Base-by-base conservation (phyloP, 37 sponge, comb jelly and placozoan species). In the Chondrosia reniformis region DNA sequence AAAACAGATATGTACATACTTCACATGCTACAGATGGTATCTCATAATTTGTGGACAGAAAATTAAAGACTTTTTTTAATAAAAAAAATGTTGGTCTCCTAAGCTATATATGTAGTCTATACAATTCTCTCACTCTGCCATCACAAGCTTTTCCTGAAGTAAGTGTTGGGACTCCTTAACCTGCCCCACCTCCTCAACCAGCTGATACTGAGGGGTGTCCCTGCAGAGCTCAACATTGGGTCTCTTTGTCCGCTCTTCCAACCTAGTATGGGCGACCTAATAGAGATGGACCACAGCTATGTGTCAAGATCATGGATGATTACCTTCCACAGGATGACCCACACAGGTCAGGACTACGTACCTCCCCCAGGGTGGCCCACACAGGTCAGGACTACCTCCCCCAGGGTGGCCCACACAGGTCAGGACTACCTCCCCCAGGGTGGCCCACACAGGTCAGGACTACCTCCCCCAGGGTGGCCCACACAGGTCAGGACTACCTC, bases 221-320 rank as follows among this genome's bases (percentile, higher is more conserved):
- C 92, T 77, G 64, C 98, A 97, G 31, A 97, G 79, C 86, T 97
- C 98, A 12, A 97, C 92, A 37, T 86, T 81, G 52, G 92, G 98
- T 33, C 98, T 81, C 32, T 81, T 57, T n/a, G 86, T 94, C 25
- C 98, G 76, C 73, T 89, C 91, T 77, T 97, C 98, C 56, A 94
- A 81, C 15, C 98, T 46, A 3, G 98, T 97, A 31, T 97, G 92
- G 0, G 87, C 90, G 57, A 97, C 92, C 89, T 84, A n/a, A n/a
- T n/a, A n/a, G n/a, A n/a, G n/a, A n/a, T n/a, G n/a, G n/a, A n/a
- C n/a, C n/a, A n/a, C n/a, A n/a, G n/a, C n/a, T n/a, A n/a, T n/a
- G n/a, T n/a, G n/a, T n/a, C n/a, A n/a, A n/a, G n/a, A n/a, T n/a
- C n/a, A n/a, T n/a, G n/a, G n/a, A n/a, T n/a, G n/a, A n/a, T n/a